Evolutionary conservation across 2,797 vertebrate genomes (phyloP).

Genomic region (Sphenodon punctatus): DNA sequence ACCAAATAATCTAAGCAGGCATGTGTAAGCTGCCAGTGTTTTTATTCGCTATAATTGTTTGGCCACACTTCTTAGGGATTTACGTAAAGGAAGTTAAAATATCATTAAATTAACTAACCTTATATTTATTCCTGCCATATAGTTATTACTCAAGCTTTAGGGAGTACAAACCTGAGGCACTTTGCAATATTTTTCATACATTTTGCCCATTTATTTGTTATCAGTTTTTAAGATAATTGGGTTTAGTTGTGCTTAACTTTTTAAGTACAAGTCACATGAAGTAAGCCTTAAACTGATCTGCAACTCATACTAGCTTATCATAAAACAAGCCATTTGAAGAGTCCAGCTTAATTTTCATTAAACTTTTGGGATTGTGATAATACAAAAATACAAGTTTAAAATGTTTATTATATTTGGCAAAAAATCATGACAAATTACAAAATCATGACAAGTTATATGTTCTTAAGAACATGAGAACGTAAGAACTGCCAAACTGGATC

Average conservation of each 20-base stretch:
- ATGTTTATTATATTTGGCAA: slow-evolving; percentile 43
- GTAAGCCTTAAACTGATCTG: neutral
- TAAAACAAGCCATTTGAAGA: neutral
- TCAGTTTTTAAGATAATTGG: neutral
- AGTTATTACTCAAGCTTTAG: slow-evolving; percentile 3
- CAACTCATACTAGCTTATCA: neutral
- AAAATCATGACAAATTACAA: neutral
- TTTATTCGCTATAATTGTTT: slow-evolving; percentile 46
- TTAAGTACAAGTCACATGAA: slow-evolving; percentile 10
- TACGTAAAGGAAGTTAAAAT: slow-evolving; percentile 44
- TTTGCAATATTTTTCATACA: neutral
- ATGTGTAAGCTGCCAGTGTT: slow-evolving; percentile 33
- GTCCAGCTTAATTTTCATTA: slow-evolving; percentile 17
- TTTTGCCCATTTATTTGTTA: slow-evolving; percentile 33
- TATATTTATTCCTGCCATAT: slow-evolving; percentile 26
- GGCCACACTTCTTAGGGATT: slow-evolving; percentile 29
- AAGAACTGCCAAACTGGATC: too few relatives aligned
- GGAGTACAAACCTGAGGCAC: neutral
- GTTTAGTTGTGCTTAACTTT: slow-evolving; percentile 12
- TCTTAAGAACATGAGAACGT: too few relatives aligned
- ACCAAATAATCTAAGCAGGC: slow-evolving; percentile 49
- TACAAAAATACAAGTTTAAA: slow-evolving; percentile 33
- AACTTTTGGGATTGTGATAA: slow-evolving; percentile 22
- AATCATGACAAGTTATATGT: slow-evolving; percentile 32
- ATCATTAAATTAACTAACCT: slow-evolving; percentile 39